Base-by-base conservation (phyloP, 1,140 invertebrate genomes). In the Steinernema feltiae region DNA sequence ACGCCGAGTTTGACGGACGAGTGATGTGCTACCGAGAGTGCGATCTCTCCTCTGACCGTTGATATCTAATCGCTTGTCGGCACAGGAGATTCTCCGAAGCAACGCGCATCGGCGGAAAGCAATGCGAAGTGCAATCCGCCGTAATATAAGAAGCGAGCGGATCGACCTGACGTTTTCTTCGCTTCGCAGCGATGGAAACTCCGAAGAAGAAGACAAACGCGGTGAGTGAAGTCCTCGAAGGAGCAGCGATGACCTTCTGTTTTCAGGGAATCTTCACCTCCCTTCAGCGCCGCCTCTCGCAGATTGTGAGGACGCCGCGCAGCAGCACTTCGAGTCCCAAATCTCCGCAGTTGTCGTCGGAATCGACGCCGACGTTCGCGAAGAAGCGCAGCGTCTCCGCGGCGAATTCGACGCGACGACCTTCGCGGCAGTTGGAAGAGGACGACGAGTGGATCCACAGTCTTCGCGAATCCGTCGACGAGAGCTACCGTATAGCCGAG, bases 181-280 rank as follows among this genome's bases (percentile, higher is more conserved):
- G n/a, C 7, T 46, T n/a, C 7, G 7, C 41, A n/a, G 7, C 53
- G 24, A 63, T 63, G 53, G 53, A 63, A 3, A 63, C 53, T 27
- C 53, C 53, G 3, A 63, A 63, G 24, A 63, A 63, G 53, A 63
- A 63, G 53, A n/a, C n/a, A n/a, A n/a, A n/a, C n/a, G n/a, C n/a
- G n/a, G n/a, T n/a, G n/a, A n/a, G n/a, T n/a, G n/a, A n/a, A 41
- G 35, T 18, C 35, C 18, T 7, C 7, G 7, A 41, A 41, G 35
- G 35, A 41, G 35, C 35, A 41, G 18, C 7, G 35, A 15, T 27
- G 2, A 3, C 53, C 53, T n/a, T 63, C 24, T 3, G 35, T 41
- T 63, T 63, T 63, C 53, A 63, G 53, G 53, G 53, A 63, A 63
- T 63, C 24, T 27, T 63, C 24, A 27, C n/a, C n/a, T n/a, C n/a